Evolutionary conservation across 1,140 invertebrate genomes (phyloP), one percentile per base, ranked within the genome.

Genomic region (Argopecten irradians): DNA sequence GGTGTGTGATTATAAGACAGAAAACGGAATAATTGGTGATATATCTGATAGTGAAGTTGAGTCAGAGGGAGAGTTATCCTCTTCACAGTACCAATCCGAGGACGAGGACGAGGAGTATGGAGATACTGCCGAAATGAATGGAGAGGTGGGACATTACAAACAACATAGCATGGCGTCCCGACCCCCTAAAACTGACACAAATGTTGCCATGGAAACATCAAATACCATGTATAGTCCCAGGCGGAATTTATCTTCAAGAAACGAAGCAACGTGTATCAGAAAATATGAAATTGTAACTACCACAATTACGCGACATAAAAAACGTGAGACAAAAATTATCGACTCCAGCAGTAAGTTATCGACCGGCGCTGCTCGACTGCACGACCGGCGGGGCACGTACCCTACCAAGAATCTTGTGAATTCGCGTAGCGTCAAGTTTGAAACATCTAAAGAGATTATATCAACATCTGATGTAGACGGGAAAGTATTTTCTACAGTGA

Each of bases 1-100:
- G 39, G 83, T 82, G 16, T 83, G 71, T 83, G 82, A 87, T 83
- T 71, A 71, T 71, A n/a, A 71, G 55, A 71, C 55, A 71, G 55
- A 71, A 71, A 71, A 28, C 55, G 55, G 28, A 71, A 71, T 71
- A 71, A 71, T 71, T 71, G 55, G 55, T n/a, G 55, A 71, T 28
- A 71, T 28, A 71, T 71, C 55, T 28, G 55, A 71, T 71, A 71
- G 55, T 71, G 55, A 71, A 71, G 7, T 11, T n/a, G 55, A 71
- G n/a, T 71, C 55, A 71, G 55, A 71, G 55, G 55, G 28, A n/a
- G 55, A n/a, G 2, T 71, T 71, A 28, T 0, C 22, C 55, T 71
- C 55, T n/a, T 28, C 55, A 71, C 55, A 28, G 55, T 71, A 71
- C n/a, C 55, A 71, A 28, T 71, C 55, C 28, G 55, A 71, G 22